phyloP scores from a whole-genome alignment of 2,113 vertebrate species.

The Aleadryas rufinucha region DNA sequence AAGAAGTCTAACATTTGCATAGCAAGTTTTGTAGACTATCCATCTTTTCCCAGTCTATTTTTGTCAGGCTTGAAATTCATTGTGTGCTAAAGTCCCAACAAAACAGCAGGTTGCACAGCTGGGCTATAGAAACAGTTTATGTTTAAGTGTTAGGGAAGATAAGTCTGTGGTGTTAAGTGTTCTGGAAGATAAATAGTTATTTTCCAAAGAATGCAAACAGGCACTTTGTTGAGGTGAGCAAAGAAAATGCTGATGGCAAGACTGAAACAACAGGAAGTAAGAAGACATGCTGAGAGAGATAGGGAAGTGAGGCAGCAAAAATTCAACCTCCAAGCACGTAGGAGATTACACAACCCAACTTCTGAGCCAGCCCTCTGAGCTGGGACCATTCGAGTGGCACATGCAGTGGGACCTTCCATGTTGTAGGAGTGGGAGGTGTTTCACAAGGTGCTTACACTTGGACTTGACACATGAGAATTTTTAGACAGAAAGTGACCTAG shows the following conservation, averaged over 20 bases:
- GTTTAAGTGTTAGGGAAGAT: neutral
- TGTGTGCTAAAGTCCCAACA: neutral
- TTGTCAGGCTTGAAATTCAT: neutral
- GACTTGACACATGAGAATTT: neutral
- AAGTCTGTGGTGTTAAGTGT: neutral
- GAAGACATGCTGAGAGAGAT: neutral
- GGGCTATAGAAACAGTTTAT: neutral
- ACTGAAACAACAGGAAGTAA: neutral
- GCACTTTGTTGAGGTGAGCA: neutral
- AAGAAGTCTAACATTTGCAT: neutral
- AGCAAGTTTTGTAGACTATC: neutral
- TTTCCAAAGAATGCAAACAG: neutral
- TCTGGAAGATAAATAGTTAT: neutral
- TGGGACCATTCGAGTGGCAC: neutral
- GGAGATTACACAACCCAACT: neutral
- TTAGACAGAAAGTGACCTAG: neutral
- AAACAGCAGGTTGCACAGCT: neutral
- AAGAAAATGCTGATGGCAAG: neutral
- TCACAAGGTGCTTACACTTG: accelerated
- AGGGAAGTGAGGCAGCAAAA: slow-evolving; percentile 25
- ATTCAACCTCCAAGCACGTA: neutral
- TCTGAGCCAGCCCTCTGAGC: neutral
- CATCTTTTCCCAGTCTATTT: neutral
- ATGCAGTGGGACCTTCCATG: neutral
- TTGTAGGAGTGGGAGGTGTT: neutral